These are phyloP conservation scores for Drosophila melanogaster DNA, from an alignment of 1,140 invertebrate species.

Conservation along the genomic window DNA sequence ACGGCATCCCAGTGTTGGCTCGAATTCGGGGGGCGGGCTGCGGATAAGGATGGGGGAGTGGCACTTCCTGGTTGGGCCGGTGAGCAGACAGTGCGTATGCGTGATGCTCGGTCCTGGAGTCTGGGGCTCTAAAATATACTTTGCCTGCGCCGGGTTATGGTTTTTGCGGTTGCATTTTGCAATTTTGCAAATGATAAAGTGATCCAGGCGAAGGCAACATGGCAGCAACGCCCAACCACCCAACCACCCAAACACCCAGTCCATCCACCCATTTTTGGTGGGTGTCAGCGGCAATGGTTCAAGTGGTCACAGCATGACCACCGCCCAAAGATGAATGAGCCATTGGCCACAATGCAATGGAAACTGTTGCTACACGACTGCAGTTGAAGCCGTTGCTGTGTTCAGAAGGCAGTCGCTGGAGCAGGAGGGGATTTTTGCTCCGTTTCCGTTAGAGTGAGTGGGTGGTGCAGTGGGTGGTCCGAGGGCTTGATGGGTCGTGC, in stretches of 20 bases:
- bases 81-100: conserved; percentile 68
- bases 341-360: conserved; percentile 63
- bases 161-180: conserved; percentile 80
- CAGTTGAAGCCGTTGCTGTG: conserved; percentile 29
- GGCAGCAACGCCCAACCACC: conserved; percentile 8
- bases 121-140: conserved; percentile 70
- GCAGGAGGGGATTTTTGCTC: not conserved
- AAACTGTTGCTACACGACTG: conserved; percentile 57
- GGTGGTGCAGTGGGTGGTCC: conserved; percentile 1
- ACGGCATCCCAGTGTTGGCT: conserved; percentile 41
- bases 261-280: conserved; percentile 15
- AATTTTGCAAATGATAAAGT: conserved; percentile 82
- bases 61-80: conserved; percentile 51
- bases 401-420: not conserved
- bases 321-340: conserved; percentile 73
- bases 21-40: conserved; percentile 20
- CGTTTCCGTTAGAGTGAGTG: conserved; percentile 9
- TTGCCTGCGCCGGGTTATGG: conserved; percentile 76
- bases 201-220: conserved; percentile 52
- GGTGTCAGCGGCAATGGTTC: conserved; percentile 64
- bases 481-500: too few relatives aligned
- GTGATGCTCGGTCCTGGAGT: conserved; percentile 41
- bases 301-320: conserved; percentile 74
- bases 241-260: not conserved
- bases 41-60: conserved; percentile 3